Evolutionary conservation across 2,888 invertebrate genomes (phyloP), one percentile per base, ranked within the genome.

Genomic region (Toxonevra muliebris): DNA sequence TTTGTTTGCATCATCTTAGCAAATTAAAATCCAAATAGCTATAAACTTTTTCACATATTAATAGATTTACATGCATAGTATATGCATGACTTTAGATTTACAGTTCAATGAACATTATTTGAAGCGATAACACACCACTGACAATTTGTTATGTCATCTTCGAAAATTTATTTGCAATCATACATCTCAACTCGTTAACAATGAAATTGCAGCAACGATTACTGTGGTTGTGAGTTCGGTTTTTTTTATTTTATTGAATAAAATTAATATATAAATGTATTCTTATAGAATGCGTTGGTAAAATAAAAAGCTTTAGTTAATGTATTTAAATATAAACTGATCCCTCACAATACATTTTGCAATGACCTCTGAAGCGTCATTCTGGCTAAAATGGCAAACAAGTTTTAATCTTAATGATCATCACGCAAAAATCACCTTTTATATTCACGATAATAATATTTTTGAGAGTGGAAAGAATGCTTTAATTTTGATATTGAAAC

Each of bases 131-230:
- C 30, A 30, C 55, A 30, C 0, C 55, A n/a, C 11, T 20, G 12
- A 30, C 30, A 30, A 30, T 30, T 17, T 55, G 55, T 55, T 55
- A 55, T 55, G 30, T 55, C 55, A 55, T 55, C 12, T 55, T 55
- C 13, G 55, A 30, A 55, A 55, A 55, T 55, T 55, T 55, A 55
- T 55, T 13, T 17, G 17, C 54, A 54, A 54, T 54, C 17, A 12
- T 19, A 20, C 20, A 30, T 30, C 30, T 30, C 30, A 30, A 4
- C 30, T 30, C 3, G 30, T 7, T 30, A 30, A 30, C 30, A 30
- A 30, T 30, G 30, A 30, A 30, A 30, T 30, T 30, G 30, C 30
- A 30, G 30, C 30, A 30, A 30, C 7, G 30, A 30, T 30, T 30
- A 7, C 30, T 30, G 2, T 30, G 2, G 30, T 30, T 30, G 30